Percentiles rank a stretch among this genome's conserved stretches.
Evolutionary conservation across 2,113 vertebrate species (phyloP).

Genomic region (Chionodraco myersi): DNA sequence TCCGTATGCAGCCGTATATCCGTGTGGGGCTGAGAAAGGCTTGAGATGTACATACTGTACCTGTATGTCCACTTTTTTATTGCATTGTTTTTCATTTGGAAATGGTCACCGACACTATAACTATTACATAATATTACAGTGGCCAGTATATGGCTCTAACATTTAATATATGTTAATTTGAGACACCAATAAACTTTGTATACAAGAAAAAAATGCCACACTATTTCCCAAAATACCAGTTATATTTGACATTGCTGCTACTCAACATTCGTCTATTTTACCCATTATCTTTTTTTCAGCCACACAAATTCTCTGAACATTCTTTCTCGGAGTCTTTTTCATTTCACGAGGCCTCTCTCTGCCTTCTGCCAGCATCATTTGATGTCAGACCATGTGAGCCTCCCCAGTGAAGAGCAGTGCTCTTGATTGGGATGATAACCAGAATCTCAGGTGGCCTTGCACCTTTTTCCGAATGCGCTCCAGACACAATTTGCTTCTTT

Average conservation of each 20-base stretch:
- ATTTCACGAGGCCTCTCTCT: neutral
- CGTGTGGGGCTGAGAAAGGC: neutral
- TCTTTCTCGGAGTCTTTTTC: neutral
- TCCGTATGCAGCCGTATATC: neutral
- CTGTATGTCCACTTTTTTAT: neutral
- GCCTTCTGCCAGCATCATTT: constrained; percentile 9
- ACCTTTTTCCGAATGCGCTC: constrained; percentile 45
- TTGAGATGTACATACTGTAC: neutral
- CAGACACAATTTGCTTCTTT: neutral
- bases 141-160: neutral
- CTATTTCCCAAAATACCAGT: neutral
- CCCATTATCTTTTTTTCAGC: neutral
- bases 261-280: neutral
- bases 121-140: neutral
- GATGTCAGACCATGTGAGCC: no score
- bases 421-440: constrained; percentile 69
- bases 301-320: neutral
- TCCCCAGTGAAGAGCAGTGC: constrained; percentile 52
- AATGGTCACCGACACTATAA: neutral
- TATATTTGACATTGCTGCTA: no score
- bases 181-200: neutral
- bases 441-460: constrained; percentile 54
- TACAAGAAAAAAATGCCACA: neutral
- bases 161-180: neutral
- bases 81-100: neutral